phyloP scores from a whole-genome alignment of 2,113 vertebrate genomes.

The Rhabdornis inornatus region DNA sequence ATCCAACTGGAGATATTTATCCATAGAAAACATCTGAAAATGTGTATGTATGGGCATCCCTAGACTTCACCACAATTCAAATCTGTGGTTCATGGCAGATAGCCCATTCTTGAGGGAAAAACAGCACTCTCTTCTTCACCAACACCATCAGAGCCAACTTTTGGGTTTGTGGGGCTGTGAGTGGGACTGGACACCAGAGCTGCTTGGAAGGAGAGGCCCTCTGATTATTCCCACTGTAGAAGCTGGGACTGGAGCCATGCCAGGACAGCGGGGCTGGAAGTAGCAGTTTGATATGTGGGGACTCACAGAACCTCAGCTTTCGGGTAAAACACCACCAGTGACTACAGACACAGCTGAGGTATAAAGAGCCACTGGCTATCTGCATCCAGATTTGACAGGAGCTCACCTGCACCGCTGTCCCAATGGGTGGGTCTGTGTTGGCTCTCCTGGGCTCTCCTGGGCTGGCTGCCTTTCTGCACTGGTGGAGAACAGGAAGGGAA shows the following conservation, averaged over 20 bases:
- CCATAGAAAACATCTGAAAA: constrained; percentile 13
- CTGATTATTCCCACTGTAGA: not conserved
- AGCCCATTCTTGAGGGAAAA: constrained; percentile 2
- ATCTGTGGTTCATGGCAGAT: constrained; percentile 20
- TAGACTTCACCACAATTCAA: not conserved
- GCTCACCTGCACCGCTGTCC: fast-evolving
- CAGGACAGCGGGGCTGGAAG: not conserved
- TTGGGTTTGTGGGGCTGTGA: not conserved
- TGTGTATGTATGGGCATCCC: not conserved
- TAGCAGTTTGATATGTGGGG: not conserved
- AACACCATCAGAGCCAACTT: not conserved
- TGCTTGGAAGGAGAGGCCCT: not conserved
- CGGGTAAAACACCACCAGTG: not conserved
- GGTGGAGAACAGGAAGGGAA: not conserved
- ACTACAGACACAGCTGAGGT: not conserved
- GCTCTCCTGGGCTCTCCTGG: not conserved
- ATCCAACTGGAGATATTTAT: not conserved
- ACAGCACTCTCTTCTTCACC: not conserved
- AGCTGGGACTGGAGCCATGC: not conserved
- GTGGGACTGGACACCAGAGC: not conserved
- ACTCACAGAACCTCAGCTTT: not conserved
- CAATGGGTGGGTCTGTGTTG: not conserved
- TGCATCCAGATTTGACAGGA: not conserved
- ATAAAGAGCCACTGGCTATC: not conserved
- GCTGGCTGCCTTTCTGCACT: not conserved